Evolutionary conservation across 2,797 vertebrate genomes (phyloP).

Genomic region (Sebastes baramenuke): DNA sequence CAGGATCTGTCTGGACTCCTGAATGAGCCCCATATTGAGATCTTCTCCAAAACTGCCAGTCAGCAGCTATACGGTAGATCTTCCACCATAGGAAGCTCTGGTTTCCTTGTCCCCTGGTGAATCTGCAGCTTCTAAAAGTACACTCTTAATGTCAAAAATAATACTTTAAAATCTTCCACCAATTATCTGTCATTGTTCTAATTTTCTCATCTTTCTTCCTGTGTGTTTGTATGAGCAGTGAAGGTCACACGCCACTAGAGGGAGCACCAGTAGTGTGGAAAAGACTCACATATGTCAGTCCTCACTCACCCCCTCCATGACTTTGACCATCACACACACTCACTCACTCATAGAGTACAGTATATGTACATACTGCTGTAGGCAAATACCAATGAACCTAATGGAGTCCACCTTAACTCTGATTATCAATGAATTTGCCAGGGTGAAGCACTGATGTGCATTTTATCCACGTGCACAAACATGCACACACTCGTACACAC

Average conservation of each 20-base stretch:
- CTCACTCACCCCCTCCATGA: conserved; percentile 44
- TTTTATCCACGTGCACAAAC: conserved; percentile 55
- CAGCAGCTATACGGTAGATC: conserved; percentile 15
- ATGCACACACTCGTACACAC: conserved; percentile 16
- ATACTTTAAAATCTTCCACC: neutral
- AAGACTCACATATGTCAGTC: conserved; percentile 46
- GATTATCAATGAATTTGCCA: conserved; percentile 72
- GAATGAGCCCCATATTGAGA: conserved; percentile 49
- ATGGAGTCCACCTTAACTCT: conserved; percentile 74
- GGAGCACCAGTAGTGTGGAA: conserved; percentile 82
- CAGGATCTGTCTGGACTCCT: conserved; percentile 66
- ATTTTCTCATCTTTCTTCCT: neutral
- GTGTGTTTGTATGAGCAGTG: conserved; percentile 48
- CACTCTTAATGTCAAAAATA: conserved; percentile 3
- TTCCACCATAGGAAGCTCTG: conserved; percentile 8
- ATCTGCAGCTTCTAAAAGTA: neutral
- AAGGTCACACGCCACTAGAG: conserved; percentile 78
- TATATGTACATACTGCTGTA: conserved; percentile 57
- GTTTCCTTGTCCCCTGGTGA: conserved; percentile 12
- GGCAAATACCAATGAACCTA: conserved; percentile 70
- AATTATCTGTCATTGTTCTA: conserved; percentile 14
- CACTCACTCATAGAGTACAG: conserved; percentile 36
- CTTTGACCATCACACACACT: conserved; percentile 48
- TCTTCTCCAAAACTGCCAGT: conserved; percentile 53
- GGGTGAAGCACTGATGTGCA: conserved; percentile 56